A percentile compares a stretch with the other conserved stretches of the same genome.
phyloP scores from a whole-genome alignment of 2,888 invertebrate genomes.

The Catocala fraxini region DNA sequence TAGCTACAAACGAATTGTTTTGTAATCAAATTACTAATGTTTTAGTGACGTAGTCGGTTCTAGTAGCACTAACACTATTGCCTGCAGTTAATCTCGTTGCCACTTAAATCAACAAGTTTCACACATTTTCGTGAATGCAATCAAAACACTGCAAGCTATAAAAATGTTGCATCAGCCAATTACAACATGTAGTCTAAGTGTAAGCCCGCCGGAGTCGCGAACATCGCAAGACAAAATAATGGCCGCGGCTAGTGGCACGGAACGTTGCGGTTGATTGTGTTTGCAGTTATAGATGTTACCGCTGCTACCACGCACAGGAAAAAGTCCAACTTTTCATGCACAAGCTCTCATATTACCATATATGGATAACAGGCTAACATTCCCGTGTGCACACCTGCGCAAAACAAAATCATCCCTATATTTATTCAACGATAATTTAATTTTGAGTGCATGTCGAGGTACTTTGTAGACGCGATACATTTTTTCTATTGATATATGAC shows the following conservation, averaged over 20 bases:
- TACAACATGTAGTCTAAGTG: slow-evolving; percentile 25
- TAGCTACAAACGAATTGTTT: no score
- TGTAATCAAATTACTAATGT: no score
- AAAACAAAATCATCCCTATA: slow-evolving; percentile 26
- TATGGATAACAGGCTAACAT: slow-evolving; percentile 52
- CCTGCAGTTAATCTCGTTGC: background rate
- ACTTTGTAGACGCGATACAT: slow-evolving; percentile 21
- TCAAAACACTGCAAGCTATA: slow-evolving; percentile 1
- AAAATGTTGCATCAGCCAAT: slow-evolving; percentile 39
- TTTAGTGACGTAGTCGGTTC: no score
- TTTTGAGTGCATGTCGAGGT: slow-evolving; percentile 10
- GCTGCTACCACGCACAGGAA: slow-evolving; percentile 56
- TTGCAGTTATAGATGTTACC: slow-evolving; percentile 65
- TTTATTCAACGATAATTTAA: slow-evolving; percentile 15
- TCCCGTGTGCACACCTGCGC: slow-evolving; percentile 20
- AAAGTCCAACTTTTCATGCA: slow-evolving; percentile 59
- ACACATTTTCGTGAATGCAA: background rate
- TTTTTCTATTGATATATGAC: slow-evolving; percentile 43
- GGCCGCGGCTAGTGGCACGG: slow-evolving; percentile 72
- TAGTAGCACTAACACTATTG: background rate
- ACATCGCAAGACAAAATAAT: slow-evolving; percentile 66
- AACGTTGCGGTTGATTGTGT: slow-evolving; percentile 79
- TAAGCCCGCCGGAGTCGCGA: slow-evolving; percentile 35
- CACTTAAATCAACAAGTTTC: background rate
- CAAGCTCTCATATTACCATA: slow-evolving; percentile 58